phyloP scores from a whole-genome alignment of 2,888 invertebrate species.

The Diploptera punctata region DNA sequence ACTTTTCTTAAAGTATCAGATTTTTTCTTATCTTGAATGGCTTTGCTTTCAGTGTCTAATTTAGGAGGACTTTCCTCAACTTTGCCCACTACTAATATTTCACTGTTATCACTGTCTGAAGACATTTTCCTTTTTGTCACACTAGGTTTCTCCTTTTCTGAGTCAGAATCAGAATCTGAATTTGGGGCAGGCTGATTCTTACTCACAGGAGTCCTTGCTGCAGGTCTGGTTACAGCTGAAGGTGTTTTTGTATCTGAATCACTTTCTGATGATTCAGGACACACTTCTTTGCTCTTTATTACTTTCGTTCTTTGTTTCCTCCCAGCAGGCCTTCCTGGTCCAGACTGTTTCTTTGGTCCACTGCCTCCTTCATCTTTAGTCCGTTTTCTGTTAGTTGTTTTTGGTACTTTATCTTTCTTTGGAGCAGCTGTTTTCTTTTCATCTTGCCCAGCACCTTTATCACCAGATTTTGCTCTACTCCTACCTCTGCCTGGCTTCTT shows the following conservation, averaged over 20 bases:
- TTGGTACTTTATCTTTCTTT: conserved; percentile 15
- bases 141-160: neutral
- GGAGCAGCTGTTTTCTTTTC: conserved; percentile 14
- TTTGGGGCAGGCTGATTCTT: conserved; percentile 3
- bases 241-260: conserved; percentile 32
- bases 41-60: conserved; percentile 58
- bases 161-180: conserved; percentile 21
- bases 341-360: conserved; percentile 14
- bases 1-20: conserved; percentile 70
- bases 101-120: conserved; percentile 39
- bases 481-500: conserved; percentile 7
- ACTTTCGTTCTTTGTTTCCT: neutral
- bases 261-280: conserved; percentile 34
- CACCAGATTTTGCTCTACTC: neutral
- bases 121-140: conserved; percentile 9
- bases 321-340: conserved; percentile 9
- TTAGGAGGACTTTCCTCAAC: conserved; percentile 55
- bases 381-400: conserved; percentile 1
- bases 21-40: conserved; percentile 72
- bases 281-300: conserved; percentile 35
- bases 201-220: neutral
- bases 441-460: neutral
- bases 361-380: neutral
- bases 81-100: conserved; percentile 46
- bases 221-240: conserved; percentile 11